Evolutionary conservation across 2,888 invertebrate genomes (phyloP).

Genomic region (Sipunculus nudus): DNA sequence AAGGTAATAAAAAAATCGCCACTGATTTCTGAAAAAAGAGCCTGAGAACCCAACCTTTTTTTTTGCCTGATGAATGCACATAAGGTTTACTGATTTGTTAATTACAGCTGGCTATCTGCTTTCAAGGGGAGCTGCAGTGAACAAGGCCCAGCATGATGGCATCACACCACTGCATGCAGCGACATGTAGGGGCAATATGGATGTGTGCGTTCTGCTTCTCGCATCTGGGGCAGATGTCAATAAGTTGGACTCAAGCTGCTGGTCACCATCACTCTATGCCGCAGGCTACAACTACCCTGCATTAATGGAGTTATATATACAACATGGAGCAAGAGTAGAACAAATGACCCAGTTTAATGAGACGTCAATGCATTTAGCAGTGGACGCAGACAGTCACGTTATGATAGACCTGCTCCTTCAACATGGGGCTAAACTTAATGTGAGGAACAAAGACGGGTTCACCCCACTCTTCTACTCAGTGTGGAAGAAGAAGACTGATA

Average conservation of each 20-base stretch:
- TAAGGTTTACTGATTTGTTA: too few relatives aligned
- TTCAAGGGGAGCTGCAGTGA: constrained; percentile 46
- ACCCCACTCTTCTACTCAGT: constrained; percentile 54
- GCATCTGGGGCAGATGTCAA: constrained; percentile 49
- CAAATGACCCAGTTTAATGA: constrained; percentile 46
- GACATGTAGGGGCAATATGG: constrained; percentile 50
- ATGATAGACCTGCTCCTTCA: constrained; percentile 45
- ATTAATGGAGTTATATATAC: constrained; percentile 45
- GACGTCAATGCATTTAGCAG: constrained; percentile 53
- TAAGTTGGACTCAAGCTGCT: constrained; percentile 49
- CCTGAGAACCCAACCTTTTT: too few relatives aligned
- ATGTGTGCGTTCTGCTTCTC: constrained; percentile 47
- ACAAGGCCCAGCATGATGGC: constrained; percentile 52
- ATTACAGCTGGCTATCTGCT: constrained; percentile 49
- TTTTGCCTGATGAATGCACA: too few relatives aligned
- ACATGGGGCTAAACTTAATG: constrained; percentile 44
- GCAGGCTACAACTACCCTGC: constrained; percentile 51
- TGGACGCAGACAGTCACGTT: constrained; percentile 46
- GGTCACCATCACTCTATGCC: constrained; percentile 56
- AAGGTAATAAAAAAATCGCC: too few relatives aligned
- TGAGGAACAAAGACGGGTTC: constrained; percentile 45
- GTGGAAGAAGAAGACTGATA: constrained; percentile 48
- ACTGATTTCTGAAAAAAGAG: too few relatives aligned
- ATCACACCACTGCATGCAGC: constrained; percentile 58
- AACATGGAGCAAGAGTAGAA: constrained; percentile 45